A percentile compares a stretch with the other conserved stretches of the same genome.
Conservation (phyloP, 2,113 vertebrate species). For the Labrus mixtus region DNA sequence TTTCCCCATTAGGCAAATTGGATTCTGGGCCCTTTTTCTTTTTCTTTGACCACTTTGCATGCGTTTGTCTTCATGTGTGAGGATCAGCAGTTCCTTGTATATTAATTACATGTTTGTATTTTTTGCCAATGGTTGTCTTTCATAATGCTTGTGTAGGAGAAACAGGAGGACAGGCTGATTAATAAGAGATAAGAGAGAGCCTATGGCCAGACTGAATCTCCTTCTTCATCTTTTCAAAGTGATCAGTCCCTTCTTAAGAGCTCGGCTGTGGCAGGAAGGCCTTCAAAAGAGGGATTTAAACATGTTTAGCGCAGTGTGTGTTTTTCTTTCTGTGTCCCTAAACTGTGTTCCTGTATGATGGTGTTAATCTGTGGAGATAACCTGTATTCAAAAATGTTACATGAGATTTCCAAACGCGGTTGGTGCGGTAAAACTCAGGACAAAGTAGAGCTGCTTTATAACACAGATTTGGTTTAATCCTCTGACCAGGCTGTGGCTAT, state of each 20-base stretch:
- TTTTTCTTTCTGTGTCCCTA: not conserved
- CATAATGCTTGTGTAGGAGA: not conserved
- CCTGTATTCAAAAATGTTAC: not conserved
- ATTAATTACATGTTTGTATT: not conserved
- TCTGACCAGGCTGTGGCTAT: not conserved
- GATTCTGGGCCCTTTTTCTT: not conserved
- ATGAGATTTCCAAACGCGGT: not conserved
- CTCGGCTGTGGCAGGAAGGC: not conserved
- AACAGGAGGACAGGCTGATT: not conserved
- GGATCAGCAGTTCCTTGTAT: not conserved
- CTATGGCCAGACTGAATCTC: not conserved
- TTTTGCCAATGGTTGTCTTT: not conserved
- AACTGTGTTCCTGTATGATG: not conserved
- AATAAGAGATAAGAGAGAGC: not conserved
- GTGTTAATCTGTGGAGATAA: constrained; percentile 2
- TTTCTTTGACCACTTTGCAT: not conserved
- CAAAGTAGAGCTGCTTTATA: not conserved
- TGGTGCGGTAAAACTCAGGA: not conserved
- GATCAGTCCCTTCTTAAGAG: not conserved
- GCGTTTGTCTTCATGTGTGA: not conserved
- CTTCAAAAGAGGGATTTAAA: constrained; percentile 1
- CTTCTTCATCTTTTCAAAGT: constrained; percentile 24
- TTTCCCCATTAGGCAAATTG: constrained; percentile 38
- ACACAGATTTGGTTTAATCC: not conserved
- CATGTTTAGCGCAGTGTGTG: not conserved